Base-by-base conservation (phyloP, 2,888 invertebrate species). In the Apoderus coryli region DNA sequence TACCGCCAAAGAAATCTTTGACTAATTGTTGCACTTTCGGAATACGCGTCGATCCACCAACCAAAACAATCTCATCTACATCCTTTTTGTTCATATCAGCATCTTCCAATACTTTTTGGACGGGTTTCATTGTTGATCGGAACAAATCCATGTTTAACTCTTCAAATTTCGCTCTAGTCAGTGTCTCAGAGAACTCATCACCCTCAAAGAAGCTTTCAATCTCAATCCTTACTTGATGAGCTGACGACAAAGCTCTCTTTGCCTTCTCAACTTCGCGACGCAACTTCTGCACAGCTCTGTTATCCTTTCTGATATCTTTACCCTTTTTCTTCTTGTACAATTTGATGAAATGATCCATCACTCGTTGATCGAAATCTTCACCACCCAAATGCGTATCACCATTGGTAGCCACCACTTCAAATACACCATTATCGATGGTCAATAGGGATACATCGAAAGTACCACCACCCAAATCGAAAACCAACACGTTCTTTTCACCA, bases 11-110 rank as follows among this genome's bases (percentile, higher is more conserved):
- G 70, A 82, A 92, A 57, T 89, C 88, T 52, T 88, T 86, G 9
- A 89, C 86, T 45, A 88, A 59, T 56, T 86, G 84, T 54, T 88
- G 96, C 14, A 98, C 81, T 60, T 96, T 98, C 32, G 98, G 98
- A 49, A 99, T 99, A 67, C 98, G 81, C 9, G 98, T 98, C 5
- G 95, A 95, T 41, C 98, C 98, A 51, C 98, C 98, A 29, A 98
- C 98, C 29, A 99, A 67, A 3, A 99, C 96, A 50, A 99, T 95
- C 62, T 99, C 98, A 57, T 96, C 86, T 22, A 99, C 85, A 50
- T 98, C 95, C 49, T 88, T 86, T 60, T 93, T 95, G 66, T 88
- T 88, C 79, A 98, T 84, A 57, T 95, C 95, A n/a, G 93, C 89
- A 61, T 99, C 98, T 58, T 95, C 93, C 51, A 99, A 63, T 7